phyloP scores from a whole-genome alignment of 2,113 vertebrate genomes.

The Nannospalax galili region DNA sequence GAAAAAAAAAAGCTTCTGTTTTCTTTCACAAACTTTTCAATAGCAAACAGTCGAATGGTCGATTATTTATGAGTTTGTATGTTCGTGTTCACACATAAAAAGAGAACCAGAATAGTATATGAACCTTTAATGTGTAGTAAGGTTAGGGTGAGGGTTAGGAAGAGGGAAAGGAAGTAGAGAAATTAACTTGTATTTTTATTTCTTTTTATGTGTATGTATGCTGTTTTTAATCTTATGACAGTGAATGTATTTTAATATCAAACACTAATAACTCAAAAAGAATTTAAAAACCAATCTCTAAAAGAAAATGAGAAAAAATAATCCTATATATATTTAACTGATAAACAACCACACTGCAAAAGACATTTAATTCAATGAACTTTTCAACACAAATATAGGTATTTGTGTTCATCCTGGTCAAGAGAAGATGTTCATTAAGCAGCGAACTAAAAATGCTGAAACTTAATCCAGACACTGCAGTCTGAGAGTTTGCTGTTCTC shows the following conservation, averaged over 20 bases:
- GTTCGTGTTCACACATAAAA: background rate
- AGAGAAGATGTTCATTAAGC: no score
- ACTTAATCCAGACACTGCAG: no score
- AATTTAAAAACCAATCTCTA: background rate
- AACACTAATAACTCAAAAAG: background rate
- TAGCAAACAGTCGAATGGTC: background rate
- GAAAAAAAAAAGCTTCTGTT: background rate
- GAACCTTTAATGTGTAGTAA: background rate
- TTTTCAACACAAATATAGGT: background rate
- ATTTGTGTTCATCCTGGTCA: no score
- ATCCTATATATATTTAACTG: background rate
- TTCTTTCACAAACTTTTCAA: background rate
- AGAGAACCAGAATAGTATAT: background rate
- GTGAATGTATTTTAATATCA: constrained; percentile 20
- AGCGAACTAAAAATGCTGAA: no score
- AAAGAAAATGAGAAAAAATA: background rate
- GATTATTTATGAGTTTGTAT: background rate
- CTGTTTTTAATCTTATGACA: constrained; percentile 7
- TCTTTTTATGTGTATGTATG: background rate
- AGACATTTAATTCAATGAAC: background rate
- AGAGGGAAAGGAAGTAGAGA: background rate
- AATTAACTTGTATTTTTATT: background rate
- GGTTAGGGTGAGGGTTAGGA: no score
- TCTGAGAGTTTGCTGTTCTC: no score
- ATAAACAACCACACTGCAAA: background rate